These are phyloP conservation scores for Psilopogon haemacephalus DNA, from an alignment of 2,113 vertebrate species.

Conservation along the genomic window DNA sequence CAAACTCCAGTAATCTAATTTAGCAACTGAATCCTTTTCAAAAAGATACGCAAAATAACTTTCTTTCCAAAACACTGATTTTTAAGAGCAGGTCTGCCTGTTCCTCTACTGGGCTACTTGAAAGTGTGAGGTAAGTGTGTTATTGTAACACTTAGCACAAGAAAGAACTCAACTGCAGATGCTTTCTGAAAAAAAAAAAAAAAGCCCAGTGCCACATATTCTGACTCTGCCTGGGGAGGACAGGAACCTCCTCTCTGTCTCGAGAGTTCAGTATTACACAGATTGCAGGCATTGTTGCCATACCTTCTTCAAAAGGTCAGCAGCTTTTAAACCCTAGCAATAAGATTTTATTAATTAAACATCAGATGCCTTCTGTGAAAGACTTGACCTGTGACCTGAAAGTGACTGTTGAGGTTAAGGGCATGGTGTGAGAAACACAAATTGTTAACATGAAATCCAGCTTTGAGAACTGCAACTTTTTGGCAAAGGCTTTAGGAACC, in stretches of 20 bases:
- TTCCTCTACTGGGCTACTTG: too few relatives aligned
- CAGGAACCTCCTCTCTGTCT: too few relatives aligned
- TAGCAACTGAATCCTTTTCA: not conserved
- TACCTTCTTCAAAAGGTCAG: not conserved
- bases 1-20: not conserved
- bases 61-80: not conserved
- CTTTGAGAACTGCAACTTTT: not conserved
- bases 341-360: not conserved
- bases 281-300: not conserved
- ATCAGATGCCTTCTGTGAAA: not conserved
- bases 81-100: not conserved
- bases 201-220: not conserved
- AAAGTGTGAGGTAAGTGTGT: too few relatives aligned
- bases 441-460: not conserved
- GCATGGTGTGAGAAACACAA: not conserved
- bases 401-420: not conserved
- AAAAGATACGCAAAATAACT: not conserved
- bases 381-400: not conserved
- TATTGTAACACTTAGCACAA: too few relatives aligned
- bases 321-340: not conserved
- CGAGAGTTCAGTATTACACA: accelerated
- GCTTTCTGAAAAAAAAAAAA: not conserved
- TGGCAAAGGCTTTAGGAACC: not conserved
- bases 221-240: not conserved
- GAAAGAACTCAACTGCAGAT: too few relatives aligned